Percentiles rank a stretch among this genome's conserved stretches.
phyloP scores from a whole-genome alignment of 2,888 invertebrate genomes.

The Cataglyphis albicans region DNA sequence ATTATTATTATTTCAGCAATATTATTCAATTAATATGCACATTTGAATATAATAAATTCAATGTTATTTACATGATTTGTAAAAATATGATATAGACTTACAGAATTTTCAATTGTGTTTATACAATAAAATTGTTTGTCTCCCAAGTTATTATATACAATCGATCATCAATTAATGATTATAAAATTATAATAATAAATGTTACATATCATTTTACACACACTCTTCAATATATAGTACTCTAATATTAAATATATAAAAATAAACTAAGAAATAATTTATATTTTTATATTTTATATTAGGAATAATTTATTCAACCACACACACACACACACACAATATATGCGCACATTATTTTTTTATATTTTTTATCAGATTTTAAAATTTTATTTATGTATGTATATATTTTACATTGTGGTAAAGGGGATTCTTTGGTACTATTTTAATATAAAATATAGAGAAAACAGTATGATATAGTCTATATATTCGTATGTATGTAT shows the following conservation, averaged over 20 bases:
- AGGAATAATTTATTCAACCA: neutral
- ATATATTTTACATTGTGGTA: neutral
- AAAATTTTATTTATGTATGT: neutral
- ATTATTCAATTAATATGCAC: neutral
- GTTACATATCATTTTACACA: constrained; percentile 10
- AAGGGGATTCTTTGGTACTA: neutral
- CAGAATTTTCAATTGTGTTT: constrained; percentile 21
- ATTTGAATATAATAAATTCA: constrained; percentile 6
- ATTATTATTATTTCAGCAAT: constrained; percentile 4
- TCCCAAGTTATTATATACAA: constrained; percentile 24
- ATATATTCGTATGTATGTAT: neutral
- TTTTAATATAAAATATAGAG: constrained; percentile 21
- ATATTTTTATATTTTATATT: neutral
- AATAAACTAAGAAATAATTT: neutral
- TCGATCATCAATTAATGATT: constrained; percentile 11
- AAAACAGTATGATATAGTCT: neutral
- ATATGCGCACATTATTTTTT: neutral
- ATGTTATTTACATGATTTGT: constrained; percentile 40
- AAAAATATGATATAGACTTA: constrained; percentile 32
- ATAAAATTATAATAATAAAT: constrained; percentile 18
- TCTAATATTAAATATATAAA: constrained; percentile 28
- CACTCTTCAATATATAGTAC: neutral
- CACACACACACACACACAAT: neutral
- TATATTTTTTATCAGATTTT: constrained; percentile 21
- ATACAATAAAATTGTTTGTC: constrained; percentile 27